phyloP scores from a whole-genome alignment of 2,888 invertebrate species.

The Netelia inedita region DNA sequence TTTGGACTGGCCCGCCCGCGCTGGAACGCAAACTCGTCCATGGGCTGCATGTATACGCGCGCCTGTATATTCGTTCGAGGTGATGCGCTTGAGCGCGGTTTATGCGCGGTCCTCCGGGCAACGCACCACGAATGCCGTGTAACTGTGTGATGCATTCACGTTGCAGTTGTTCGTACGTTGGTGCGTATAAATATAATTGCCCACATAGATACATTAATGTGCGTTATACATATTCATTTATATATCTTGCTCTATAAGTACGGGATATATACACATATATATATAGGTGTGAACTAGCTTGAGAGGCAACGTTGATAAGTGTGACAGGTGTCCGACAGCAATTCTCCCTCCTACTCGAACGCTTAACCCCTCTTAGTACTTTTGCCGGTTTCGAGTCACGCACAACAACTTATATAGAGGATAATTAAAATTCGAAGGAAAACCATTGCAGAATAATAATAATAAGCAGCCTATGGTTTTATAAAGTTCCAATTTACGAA shows the following conservation, averaged over 20 bases:
- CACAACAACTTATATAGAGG: conserved; percentile 52
- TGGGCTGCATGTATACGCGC: not conserved
- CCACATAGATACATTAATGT: conserved; percentile 50
- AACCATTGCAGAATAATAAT: conserved; percentile 69
- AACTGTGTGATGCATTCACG: conserved; percentile 33
- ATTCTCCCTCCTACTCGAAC: conserved; percentile 1
- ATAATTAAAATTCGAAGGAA: conserved; percentile 78
- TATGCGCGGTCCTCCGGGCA: conserved; percentile 11
- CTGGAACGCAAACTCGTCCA: conserved; percentile 16
- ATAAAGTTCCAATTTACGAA: not conserved
- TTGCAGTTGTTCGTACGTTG: conserved; percentile 50
- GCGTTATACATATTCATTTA: not conserved
- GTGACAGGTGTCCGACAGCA: conserved; percentile 80
- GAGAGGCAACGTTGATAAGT: conserved; percentile 70
- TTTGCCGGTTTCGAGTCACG: conserved; percentile 7
- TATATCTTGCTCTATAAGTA: not conserved
- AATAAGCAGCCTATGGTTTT: conserved; percentile 47
- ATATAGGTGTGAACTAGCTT: conserved; percentile 62
- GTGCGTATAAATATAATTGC: conserved; percentile 70
- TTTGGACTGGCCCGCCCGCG: conserved; percentile 35
- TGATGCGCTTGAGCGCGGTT: conserved; percentile 30
- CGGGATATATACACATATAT: conserved; percentile 38
- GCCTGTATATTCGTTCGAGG: too few species aligned
- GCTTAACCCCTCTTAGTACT: conserved; percentile 9
- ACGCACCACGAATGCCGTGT: conserved; percentile 26